These are phyloP conservation scores for Neotragus moschatus DNA, from an alignment of 2,113 vertebrate species.

Conservation along the genomic window DNA sequence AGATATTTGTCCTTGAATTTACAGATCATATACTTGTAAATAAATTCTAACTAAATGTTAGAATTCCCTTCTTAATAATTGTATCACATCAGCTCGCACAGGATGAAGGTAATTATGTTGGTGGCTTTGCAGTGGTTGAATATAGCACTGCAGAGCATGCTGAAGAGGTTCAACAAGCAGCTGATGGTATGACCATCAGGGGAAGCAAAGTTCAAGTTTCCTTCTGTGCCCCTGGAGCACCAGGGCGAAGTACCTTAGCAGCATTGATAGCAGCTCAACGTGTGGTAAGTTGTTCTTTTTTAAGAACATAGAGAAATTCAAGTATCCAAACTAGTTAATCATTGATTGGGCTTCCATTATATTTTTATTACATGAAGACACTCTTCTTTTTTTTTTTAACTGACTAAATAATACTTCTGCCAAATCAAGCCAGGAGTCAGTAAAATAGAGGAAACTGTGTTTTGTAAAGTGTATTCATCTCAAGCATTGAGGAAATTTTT, in stretches of 20 bases:
- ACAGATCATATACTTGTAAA: background rate
- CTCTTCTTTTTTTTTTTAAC: background rate
- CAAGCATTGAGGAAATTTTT: background rate
- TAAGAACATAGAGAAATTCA: background rate
- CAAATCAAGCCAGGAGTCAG: background rate
- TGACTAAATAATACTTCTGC: background rate
- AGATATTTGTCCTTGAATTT: background rate
- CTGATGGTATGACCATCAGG: conserved; percentile 82
- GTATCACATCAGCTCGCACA: conserved; percentile 88
- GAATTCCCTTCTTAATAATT: conserved; percentile 19
- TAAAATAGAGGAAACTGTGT: background rate
- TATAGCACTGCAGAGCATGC: conserved; percentile 92
- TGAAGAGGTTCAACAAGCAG: conserved; percentile 86
- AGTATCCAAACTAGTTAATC: background rate
- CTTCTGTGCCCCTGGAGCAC: conserved; percentile 92
- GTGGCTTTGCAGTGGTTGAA: conserved; percentile 94
- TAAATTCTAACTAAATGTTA: background rate
- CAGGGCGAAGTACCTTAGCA: conserved; percentile 94
- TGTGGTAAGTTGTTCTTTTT: conserved; percentile 87
- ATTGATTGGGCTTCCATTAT: background rate
- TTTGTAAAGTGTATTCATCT: background rate
- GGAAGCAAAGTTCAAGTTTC: conserved; percentile 90
- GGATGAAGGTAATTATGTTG: conserved; percentile 89
- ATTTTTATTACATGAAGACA: background rate
- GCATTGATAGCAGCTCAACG: conserved; percentile 94